Evolutionary conservation across 2,797 vertebrate species (phyloP).

Genomic region (Anisognathus igniventris): DNA sequence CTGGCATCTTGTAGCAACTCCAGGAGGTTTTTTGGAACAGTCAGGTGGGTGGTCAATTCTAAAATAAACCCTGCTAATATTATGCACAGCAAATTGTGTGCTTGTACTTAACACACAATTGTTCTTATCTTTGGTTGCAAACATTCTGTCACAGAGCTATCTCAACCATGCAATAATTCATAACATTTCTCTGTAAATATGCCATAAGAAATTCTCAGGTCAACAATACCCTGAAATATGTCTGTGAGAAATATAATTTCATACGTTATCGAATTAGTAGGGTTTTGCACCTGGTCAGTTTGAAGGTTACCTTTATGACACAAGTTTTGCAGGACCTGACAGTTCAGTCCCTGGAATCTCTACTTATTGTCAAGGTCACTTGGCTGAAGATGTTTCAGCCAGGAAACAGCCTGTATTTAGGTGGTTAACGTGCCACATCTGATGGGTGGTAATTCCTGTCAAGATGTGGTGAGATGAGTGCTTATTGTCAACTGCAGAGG

Average conservation of each 20-base stretch:
- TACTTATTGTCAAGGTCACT: background rate
- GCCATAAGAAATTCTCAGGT: background rate
- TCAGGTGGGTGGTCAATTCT: background rate
- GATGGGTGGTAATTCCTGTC: background rate
- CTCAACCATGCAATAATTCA: background rate
- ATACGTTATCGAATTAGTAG: background rate
- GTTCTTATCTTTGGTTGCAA: background rate
- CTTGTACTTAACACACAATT: background rate
- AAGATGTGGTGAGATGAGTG: background rate
- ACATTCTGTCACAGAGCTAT: background rate
- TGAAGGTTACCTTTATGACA: background rate
- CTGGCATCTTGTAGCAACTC: background rate
- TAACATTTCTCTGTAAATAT: background rate
- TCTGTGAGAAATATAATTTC: background rate
- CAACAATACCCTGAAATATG: background rate
- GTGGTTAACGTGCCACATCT: background rate
- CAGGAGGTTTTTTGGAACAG: background rate
- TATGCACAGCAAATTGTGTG: background rate
- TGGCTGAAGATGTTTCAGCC: background rate
- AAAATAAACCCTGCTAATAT: background rate
- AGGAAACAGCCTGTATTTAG: background rate
- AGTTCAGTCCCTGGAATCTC: background rate
- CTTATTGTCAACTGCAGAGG: background rate
- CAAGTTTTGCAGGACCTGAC: background rate
- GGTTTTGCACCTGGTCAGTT: background rate